phyloP scores from a whole-genome alignment of 2,888 invertebrate species.

The Erpobdella octoculata region DNA sequence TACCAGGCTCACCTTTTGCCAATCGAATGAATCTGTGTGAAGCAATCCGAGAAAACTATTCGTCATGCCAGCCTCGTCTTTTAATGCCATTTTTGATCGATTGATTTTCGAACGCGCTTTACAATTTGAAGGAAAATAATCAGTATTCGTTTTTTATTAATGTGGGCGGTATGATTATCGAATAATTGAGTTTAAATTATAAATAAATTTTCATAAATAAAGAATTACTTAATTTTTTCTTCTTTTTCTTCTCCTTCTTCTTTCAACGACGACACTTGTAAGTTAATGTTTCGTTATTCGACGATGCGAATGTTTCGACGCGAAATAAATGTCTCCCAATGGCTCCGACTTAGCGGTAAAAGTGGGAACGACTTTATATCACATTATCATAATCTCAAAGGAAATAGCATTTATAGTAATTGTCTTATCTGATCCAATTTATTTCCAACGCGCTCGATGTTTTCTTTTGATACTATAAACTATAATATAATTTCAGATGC shows the following conservation, averaged over 20 bases:
- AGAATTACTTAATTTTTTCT: too few relatives aligned
- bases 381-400: constrained; percentile 13
- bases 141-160: neutral
- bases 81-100: too few relatives aligned
- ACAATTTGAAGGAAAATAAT: too few relatives aligned
- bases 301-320: too few relatives aligned
- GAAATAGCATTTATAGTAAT: constrained; percentile 13
- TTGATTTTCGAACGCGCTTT: too few relatives aligned
- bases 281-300: too few relatives aligned
- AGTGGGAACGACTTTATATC: constrained; percentile 12
- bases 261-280: neutral
- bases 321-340: neutral
- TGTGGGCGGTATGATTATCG: neutral
- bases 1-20: neutral
- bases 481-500: too few relatives aligned
- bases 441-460: constrained; percentile 3
- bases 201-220: neutral
- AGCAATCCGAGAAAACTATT: too few relatives aligned
- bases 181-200: neutral
- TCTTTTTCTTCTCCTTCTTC: too few relatives aligned
- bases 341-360: neutral
- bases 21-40: too few relatives aligned
- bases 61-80: too few relatives aligned
- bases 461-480: constrained; percentile 7
- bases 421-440: constrained; percentile 13